Conservation (phyloP, 2,888 invertebrate genomes). For the Ichneumon xanthorius region DNA sequence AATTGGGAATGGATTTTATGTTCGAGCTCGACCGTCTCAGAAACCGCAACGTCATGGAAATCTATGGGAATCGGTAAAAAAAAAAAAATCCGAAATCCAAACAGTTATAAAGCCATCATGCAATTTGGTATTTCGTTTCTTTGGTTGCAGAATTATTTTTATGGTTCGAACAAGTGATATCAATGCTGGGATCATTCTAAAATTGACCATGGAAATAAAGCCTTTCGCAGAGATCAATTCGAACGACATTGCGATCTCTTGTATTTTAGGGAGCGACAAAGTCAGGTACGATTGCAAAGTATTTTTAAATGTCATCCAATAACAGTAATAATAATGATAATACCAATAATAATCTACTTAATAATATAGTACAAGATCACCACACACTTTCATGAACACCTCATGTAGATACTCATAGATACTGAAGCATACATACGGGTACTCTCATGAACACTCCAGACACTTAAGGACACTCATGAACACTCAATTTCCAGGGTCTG, state of each 20-base stretch:
- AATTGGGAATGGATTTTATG: conserved; percentile 77
- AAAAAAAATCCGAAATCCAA: conserved; percentile 31
- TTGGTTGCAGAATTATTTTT: conserved; percentile 76
- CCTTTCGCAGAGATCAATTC: conserved; percentile 74
- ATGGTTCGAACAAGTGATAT: conserved; percentile 71
- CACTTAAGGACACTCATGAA: background rate
- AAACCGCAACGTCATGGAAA: conserved; percentile 73
- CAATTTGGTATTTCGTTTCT: conserved; percentile 31
- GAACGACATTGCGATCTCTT: conserved; percentile 74
- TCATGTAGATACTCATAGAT: background rate
- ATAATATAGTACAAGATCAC: too few relatives aligned
- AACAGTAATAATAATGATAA: background rate
- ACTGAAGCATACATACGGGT: background rate
- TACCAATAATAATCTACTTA: background rate
- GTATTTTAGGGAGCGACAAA: conserved; percentile 74
- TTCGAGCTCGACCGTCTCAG: conserved; percentile 75
- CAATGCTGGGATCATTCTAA: conserved; percentile 73
- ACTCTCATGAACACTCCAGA: background rate
- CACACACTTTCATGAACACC: too few relatives aligned
- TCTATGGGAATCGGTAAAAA: conserved; percentile 74
- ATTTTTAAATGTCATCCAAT: background rate
- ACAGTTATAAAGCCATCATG: background rate
- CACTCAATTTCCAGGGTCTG: background rate
- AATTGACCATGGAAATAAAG: conserved; percentile 74
- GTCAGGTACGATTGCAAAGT: conserved; percentile 73